phyloP scores from a whole-genome alignment of 1,140 invertebrate species.

The Apis mellifera region DNA sequence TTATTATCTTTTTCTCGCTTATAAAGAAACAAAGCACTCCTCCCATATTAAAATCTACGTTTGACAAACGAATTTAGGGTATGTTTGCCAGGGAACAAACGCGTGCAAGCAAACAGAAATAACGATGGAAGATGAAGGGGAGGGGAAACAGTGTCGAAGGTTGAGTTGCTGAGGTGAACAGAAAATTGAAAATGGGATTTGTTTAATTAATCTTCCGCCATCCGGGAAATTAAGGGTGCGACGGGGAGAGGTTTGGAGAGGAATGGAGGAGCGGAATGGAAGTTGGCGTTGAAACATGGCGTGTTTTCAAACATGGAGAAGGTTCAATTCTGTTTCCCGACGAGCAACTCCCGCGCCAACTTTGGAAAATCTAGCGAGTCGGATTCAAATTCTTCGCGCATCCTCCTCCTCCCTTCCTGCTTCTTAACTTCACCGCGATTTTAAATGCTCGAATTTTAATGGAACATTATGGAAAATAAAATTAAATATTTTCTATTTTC shows the following conservation, averaged over 20 bases:
- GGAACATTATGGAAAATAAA: background rate
- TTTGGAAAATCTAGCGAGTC: slow-evolving; percentile 21
- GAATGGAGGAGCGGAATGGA: background rate
- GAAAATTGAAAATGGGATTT: slow-evolving; percentile 19
- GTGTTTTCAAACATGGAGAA: background rate
- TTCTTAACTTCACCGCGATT: slow-evolving; percentile 11
- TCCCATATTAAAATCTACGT: background rate
- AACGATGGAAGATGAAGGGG: background rate
- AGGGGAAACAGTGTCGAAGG: background rate
- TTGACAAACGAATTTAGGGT: background rate
- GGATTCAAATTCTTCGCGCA: slow-evolving; percentile 11
- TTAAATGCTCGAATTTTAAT: slow-evolving; percentile 1
- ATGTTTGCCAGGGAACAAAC: background rate
- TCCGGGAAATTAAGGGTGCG: slow-evolving; percentile 9
- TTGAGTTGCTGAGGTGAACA: too few relatives aligned
- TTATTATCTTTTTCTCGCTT: background rate
- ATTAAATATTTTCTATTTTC: too few relatives aligned
- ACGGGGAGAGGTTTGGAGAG: background rate
- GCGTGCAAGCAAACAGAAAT: background rate
- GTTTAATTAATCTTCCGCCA: slow-evolving; percentile 30
- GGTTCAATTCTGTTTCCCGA: background rate
- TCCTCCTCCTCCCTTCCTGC: too few relatives aligned
- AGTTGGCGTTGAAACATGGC: background rate
- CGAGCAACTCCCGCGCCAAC: background rate
- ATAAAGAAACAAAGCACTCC: background rate